phyloP scores from a whole-genome alignment of 2,797 vertebrate species.

The Sebastes oblongus region DNA sequence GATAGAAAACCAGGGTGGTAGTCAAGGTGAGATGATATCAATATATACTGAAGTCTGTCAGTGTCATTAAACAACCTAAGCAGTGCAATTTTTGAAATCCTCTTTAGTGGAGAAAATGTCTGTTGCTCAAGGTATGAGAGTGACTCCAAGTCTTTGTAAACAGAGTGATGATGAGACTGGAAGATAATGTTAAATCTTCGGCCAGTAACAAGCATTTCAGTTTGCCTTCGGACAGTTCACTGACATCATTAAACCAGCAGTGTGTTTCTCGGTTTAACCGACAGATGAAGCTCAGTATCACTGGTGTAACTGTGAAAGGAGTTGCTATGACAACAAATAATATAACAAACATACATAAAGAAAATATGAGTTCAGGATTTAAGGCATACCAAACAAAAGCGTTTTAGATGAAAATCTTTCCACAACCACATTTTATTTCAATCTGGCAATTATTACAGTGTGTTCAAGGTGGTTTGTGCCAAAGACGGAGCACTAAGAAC shows the following conservation, averaged over 20 bases:
- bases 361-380: conserved; percentile 22
- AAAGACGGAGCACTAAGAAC: not conserved
- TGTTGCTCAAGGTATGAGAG: not conserved
- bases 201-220: not conserved
- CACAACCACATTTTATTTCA: not conserved
- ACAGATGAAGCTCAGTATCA: conserved; percentile 12
- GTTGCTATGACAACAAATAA: conserved; percentile 60
- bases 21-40: conserved; percentile 7
- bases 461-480: not conserved
- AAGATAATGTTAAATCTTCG: conserved; percentile 17
- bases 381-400: not conserved
- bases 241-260: not conserved
- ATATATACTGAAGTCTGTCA: not conserved
- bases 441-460: not conserved
- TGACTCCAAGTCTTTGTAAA: not conserved
- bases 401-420: not conserved
- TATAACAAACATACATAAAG: conserved; percentile 8
- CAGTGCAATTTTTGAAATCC: not conserved
- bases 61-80: not conserved
- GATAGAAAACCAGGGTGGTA: conserved; percentile 1
- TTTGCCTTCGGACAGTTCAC: conserved; percentile 25
- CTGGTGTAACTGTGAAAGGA: not conserved
- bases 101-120: not conserved
- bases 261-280: conserved; percentile 14
- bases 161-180: not conserved